A percentile compares a stretch with the other conserved stretches of the same genome.
Conservation (phyloP, 1,140 invertebrate species). For the Helicoverpa armigera region DNA sequence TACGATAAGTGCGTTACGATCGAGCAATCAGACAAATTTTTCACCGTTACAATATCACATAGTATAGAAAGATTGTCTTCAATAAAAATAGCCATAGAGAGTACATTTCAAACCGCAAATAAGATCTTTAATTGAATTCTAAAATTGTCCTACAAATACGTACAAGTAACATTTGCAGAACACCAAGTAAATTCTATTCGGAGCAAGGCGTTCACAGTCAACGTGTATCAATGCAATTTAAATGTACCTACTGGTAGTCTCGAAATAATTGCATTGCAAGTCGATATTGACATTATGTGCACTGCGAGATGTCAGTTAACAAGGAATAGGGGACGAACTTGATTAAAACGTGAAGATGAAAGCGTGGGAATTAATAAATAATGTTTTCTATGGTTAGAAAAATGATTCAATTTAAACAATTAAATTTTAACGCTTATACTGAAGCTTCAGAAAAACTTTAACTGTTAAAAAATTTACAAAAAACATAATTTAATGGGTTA, state of each 20-base stretch:
- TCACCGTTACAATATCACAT: too few relatives aligned
- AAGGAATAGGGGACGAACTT: not conserved
- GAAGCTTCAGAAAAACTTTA: too few relatives aligned
- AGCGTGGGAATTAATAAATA: not conserved
- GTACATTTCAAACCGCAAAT: too few relatives aligned
- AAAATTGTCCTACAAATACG: not conserved
- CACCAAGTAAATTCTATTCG: not conserved
- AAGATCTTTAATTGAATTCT: too few relatives aligned
- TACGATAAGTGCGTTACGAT: too few relatives aligned
- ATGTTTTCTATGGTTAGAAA: not conserved
- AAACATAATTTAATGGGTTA: too few relatives aligned
- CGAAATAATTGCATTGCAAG: conserved; percentile 23
- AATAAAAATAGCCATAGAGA: too few relatives aligned
- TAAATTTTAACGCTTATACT: too few relatives aligned
- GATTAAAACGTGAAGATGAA: not conserved
- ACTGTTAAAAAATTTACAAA: too few relatives aligned
- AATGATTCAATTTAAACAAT: too few relatives aligned
- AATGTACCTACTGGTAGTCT: conserved; percentile 9
- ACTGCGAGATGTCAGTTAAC: not conserved
- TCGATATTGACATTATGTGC: conserved; percentile 1
- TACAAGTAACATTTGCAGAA: not conserved
- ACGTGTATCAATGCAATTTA: conserved; percentile 30
- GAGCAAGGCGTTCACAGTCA: not conserved
- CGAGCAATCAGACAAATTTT: too few relatives aligned
- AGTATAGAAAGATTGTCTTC: too few relatives aligned